Conservation (phyloP, 2,113 vertebrate genomes). For the Clarias batrachus region DNA sequence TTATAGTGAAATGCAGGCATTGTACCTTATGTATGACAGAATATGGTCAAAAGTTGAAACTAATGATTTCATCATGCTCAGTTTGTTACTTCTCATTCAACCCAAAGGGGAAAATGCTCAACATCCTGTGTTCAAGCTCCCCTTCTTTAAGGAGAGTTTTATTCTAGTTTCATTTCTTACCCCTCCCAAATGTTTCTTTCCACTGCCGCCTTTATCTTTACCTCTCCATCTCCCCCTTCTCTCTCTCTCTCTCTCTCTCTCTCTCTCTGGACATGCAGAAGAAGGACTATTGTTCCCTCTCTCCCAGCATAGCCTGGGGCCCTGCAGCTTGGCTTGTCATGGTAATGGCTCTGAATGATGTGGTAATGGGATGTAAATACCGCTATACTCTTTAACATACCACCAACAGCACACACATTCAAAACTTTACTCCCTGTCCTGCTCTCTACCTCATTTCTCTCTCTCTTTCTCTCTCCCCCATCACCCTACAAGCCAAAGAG, state of each 20-base stretch:
- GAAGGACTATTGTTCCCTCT: slow-evolving; percentile 53
- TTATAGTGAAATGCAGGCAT: neutral
- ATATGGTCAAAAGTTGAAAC: neutral
- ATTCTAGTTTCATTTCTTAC: slow-evolving; percentile 23
- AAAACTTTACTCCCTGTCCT: slow-evolving; percentile 39
- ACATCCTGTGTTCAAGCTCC: slow-evolving; percentile 25
- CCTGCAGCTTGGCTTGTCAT: slow-evolving; percentile 57
- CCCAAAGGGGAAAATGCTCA: neutral
- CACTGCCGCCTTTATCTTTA: slow-evolving; percentile 32
- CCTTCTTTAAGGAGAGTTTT: neutral
- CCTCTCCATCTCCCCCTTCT: slow-evolving; percentile 24
- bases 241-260: slow-evolving; percentile 20
- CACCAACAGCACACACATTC: slow-evolving; percentile 53
- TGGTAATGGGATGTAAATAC: slow-evolving; percentile 63
- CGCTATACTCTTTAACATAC: slow-evolving; percentile 55
- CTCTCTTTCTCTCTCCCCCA: neutral
- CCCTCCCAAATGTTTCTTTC: slow-evolving; percentile 32
- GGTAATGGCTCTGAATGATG: slow-evolving; percentile 59
- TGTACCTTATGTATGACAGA: neutral
- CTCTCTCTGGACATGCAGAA: slow-evolving; percentile 42
- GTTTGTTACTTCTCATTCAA: slow-evolving; percentile 7
- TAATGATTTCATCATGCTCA: neutral
- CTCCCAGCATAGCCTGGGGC: slow-evolving; percentile 43
- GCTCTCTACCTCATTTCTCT: slow-evolving; percentile 26
- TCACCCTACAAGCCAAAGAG: slow-evolving; percentile 5